Evolutionary conservation across 2,113 vertebrate species (phyloP).

Genomic region (Elephantulus edwardii): DNA sequence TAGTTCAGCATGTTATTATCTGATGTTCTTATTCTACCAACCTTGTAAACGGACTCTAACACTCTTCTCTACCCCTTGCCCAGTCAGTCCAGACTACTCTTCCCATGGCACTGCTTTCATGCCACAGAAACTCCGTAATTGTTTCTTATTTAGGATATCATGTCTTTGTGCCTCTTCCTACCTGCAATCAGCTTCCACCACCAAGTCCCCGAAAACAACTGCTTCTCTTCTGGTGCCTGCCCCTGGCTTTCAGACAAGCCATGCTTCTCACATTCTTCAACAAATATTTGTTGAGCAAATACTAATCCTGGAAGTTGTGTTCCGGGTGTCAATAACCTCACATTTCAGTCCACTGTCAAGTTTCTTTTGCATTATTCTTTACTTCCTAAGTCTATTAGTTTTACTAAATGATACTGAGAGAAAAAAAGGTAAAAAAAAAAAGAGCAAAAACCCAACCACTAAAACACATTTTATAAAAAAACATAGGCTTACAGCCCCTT

Average conservation of each 20-base stretch:
- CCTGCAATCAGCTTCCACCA: neutral
- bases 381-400: neutral
- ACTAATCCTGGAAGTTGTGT: neutral
- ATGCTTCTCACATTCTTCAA: neutral
- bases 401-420: neutral
- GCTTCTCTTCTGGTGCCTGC: neutral
- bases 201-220: neutral
- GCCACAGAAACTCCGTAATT: neutral
- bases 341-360: neutral
- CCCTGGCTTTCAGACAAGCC: neutral
- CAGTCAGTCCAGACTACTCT: neutral
- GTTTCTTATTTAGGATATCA: neutral
- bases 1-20: accelerated
- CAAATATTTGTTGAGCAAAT: slow-evolving; percentile 50
- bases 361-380: neutral
- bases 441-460: neutral
- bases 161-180: neutral
- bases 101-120: neutral
- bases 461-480: neutral
- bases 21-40: neutral
- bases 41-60: neutral
- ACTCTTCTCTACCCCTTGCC: neutral
- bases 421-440: neutral
- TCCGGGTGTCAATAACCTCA: neutral
- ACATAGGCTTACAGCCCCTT: neutral